Percentiles rank a stretch among this genome's conserved stretches.
phyloP scores from a whole-genome alignment of 2,888 invertebrate genomes.

The Periphyllus acericola region DNA sequence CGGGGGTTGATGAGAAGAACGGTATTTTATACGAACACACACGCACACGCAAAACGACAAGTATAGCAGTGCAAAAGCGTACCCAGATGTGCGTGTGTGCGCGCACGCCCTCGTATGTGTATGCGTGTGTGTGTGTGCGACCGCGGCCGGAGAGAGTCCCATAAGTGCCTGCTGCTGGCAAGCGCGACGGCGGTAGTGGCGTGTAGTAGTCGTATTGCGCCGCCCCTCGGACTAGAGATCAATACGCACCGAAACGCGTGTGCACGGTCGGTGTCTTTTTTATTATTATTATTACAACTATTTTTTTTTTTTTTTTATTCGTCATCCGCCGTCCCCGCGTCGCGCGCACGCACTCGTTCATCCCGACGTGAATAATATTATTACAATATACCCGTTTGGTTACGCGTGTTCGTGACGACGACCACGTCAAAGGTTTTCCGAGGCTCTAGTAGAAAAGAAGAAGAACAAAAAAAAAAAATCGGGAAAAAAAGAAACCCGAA shows the following conservation, averaged over 20 bases:
- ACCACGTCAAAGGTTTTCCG: neutral
- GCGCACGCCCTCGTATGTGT: neutral
- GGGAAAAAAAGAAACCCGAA: slow-evolving; percentile 21
- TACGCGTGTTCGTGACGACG: neutral
- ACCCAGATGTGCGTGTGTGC: neutral
- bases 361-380: too few species aligned
- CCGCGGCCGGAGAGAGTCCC: slow-evolving; percentile 14
- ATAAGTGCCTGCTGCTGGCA: slow-evolving; percentile 47
- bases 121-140: neutral
- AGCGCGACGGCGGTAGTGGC: slow-evolving; percentile 11
- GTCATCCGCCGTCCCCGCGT: neutral
- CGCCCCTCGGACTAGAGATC: slow-evolving; percentile 60
- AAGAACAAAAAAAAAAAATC: neutral
- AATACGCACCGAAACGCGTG: slow-evolving; percentile 53
- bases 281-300: slow-evolving; percentile 13
- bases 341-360: neutral
- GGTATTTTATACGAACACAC: neutral
- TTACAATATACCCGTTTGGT: neutral
- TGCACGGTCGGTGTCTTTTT: slow-evolving; percentile 38
- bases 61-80: too few species aligned
- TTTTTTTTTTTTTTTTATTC: neutral
- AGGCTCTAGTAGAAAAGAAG: too few species aligned
- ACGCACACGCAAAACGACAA: neutral
- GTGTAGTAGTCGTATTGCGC: slow-evolving; percentile 34
- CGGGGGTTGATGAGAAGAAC: neutral